Conservation (phyloP, 1,140 invertebrate genomes). For the Temnothorax nylanderi region DNA sequence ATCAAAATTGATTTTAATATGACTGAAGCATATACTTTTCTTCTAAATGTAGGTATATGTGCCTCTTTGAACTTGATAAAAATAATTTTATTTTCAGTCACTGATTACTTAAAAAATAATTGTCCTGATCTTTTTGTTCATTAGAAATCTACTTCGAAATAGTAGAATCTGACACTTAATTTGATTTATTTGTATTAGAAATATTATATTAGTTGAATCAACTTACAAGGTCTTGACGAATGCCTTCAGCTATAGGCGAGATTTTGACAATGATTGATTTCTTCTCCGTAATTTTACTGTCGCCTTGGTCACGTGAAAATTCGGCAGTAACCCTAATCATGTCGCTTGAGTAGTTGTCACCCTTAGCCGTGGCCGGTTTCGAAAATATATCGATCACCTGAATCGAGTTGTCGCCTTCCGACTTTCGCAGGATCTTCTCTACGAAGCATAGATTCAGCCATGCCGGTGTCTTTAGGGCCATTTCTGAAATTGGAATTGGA, state of each 20-base stretch:
- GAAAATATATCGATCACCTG: conserved; percentile 76
- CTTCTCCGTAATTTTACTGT: conserved; percentile 68
- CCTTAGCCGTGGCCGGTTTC: conserved; percentile 81
- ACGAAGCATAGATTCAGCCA: conserved; percentile 84
- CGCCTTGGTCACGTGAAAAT: conserved; percentile 42
- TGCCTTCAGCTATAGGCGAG: conserved; percentile 72
- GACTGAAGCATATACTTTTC: too few relatives aligned
- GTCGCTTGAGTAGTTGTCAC: conserved; percentile 85
- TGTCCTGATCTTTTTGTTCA: neutral
- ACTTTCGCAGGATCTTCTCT: conserved; percentile 79
- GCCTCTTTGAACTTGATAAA: too few relatives aligned
- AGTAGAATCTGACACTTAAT: neutral
- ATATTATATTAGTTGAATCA: neutral
- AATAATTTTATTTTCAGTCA: neutral
- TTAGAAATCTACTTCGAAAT: neutral
- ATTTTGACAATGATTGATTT: conserved; percentile 79
- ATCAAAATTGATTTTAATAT: too few relatives aligned
- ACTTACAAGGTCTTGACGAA: conserved; percentile 76
- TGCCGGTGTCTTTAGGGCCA: conserved; percentile 72
- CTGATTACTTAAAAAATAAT: neutral
- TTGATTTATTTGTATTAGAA: neutral
- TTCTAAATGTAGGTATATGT: too few relatives aligned
- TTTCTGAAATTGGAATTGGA: conserved; percentile 77
- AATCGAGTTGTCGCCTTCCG: conserved; percentile 78
- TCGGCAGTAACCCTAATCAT: conserved; percentile 80